Conservation (phyloP, 2,888 invertebrate genomes). For the Luffia ferchaultella region DNA sequence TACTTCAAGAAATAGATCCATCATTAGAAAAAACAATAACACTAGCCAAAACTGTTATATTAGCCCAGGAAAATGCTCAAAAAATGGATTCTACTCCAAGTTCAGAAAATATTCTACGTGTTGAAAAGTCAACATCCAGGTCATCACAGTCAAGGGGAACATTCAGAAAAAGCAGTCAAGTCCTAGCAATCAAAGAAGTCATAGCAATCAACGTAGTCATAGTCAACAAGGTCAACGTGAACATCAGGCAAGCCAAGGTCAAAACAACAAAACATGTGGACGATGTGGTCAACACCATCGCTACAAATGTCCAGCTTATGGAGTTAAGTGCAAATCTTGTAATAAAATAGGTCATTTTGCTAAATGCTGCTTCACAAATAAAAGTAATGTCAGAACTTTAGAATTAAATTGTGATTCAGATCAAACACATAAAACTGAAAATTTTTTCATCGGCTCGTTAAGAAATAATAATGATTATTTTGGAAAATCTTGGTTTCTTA, state of each 20-base stretch:
- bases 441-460: not conserved
- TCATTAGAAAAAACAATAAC: not conserved
- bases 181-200: too few relatives aligned
- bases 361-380: not conserved
- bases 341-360: constrained; percentile 4
- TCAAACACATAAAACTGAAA: not conserved
- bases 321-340: not conserved
- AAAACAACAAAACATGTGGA: not conserved
- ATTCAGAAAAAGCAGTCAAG: too few relatives aligned
- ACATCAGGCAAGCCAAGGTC: too few relatives aligned
- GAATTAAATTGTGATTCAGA: not conserved
- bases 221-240: too few relatives aligned
- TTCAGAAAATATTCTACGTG: not conserved
- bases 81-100: not conserved
- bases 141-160: not conserved
- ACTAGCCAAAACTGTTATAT: not conserved
- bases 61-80: not conserved
- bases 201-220: too few relatives aligned
- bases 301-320: constrained; percentile 2
- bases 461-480: not conserved
- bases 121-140: not conserved
- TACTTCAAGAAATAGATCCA: not conserved
- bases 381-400: not conserved
- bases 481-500: not conserved
- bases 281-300: constrained; percentile 3